Percentiles rank a stretch among this genome's conserved stretches.
phyloP scores from a whole-genome alignment of 2,113 vertebrate genomes.

The Misgurnus anguillicaudatus region DNA sequence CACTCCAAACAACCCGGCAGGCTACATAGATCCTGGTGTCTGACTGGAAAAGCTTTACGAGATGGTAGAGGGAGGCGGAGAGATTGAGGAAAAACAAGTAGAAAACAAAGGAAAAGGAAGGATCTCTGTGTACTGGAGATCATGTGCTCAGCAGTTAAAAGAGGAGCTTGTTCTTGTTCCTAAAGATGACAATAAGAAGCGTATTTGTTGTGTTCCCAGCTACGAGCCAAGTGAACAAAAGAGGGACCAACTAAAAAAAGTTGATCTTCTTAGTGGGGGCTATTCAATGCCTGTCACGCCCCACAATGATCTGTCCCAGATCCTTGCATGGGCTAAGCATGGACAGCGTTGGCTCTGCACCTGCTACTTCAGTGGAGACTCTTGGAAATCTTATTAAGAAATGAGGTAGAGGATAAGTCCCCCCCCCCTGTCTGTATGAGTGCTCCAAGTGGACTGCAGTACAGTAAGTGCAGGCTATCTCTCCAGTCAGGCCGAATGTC shows the following conservation, averaged over 20 bases:
- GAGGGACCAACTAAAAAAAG: conserved; percentile 20
- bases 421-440: not conserved
- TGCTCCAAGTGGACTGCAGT: not conserved
- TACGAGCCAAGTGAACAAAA: not conserved
- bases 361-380: conserved; percentile 31
- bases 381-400: conserved; percentile 66
- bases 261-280: conserved; percentile 19
- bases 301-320: conserved; percentile 50
- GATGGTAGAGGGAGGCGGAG: not conserved
- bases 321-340: conserved; percentile 55
- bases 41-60: conserved; percentile 20
- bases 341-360: conserved; percentile 43
- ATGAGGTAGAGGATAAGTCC: conserved; percentile 14
- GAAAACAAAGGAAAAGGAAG: not conserved
- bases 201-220: conserved; percentile 4
- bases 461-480: not conserved
- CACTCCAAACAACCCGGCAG: not conserved
- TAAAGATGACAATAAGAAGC: not conserved
- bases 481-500: not conserved
- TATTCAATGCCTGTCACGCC: conserved; percentile 43
- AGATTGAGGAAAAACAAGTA: not conserved
- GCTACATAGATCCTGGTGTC: conserved; percentile 2
- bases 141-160: not conserved
- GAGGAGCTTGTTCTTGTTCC: not conserved
- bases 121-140: not conserved